Percentiles rank a stretch among this genome's conserved stretches.
Evolutionary conservation across 2,797 vertebrate genomes (phyloP).

Genomic region (Muraenolepis orangiensis): DNA sequence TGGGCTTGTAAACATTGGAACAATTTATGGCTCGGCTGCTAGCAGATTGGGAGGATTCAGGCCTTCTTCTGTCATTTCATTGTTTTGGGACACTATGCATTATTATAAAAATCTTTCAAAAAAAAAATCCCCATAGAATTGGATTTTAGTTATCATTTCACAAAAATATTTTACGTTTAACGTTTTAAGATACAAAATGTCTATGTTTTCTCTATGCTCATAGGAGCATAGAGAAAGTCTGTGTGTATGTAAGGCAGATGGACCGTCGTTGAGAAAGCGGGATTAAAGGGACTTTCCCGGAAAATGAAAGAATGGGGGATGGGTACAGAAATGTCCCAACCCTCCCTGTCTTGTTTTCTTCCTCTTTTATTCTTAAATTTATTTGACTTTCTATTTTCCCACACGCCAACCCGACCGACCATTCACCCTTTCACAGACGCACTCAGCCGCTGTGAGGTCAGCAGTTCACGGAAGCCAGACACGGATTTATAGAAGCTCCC

Average conservation of each 20-base stretch:
- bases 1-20: background rate
- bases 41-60: background rate
- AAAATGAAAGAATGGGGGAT: background rate
- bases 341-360: background rate
- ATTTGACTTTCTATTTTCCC: background rate
- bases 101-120: background rate
- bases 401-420: background rate
- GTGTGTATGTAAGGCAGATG: no score
- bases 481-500: constrained; percentile 60
- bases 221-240: background rate
- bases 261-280: background rate
- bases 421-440: constrained; percentile 10
- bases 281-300: background rate
- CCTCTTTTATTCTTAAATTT: background rate
- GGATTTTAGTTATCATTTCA: background rate
- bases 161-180: background rate
- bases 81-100: background rate
- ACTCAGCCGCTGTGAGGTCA: constrained; percentile 61
- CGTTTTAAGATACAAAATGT: background rate
- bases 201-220: background rate
- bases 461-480: constrained; percentile 71
- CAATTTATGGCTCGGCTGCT: background rate
- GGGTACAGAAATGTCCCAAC: background rate
- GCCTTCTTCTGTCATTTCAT: background rate
- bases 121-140: background rate